Evolutionary conservation across 2,797 vertebrate genomes (phyloP).

Genomic region (Urosaurus nigricauda): DNA sequence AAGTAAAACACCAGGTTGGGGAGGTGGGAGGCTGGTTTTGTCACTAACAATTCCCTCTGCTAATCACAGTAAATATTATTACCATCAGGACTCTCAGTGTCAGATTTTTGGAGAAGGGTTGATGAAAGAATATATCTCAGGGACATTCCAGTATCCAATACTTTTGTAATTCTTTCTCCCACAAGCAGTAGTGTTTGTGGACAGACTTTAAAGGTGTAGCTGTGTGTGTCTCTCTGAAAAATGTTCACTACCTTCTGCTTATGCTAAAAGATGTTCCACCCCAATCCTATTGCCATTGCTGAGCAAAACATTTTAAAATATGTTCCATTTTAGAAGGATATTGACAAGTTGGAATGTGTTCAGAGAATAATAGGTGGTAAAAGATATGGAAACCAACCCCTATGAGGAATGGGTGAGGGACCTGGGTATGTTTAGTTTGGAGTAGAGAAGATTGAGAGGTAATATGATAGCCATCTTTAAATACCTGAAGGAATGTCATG

Average conservation of each 20-base stretch:
- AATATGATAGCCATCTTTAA: too few relatives aligned
- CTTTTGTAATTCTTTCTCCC: not conserved
- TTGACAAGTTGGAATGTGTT: too few relatives aligned
- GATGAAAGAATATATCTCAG: not conserved
- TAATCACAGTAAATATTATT: not conserved
- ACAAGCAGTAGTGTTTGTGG: too few relatives aligned
- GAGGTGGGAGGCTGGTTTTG: not conserved
- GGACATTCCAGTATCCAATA: not conserved
- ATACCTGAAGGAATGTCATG: too few relatives aligned
- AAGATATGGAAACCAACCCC: too few relatives aligned
- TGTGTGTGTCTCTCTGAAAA: not conserved
- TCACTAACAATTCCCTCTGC: not conserved
- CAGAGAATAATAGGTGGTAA: too few relatives aligned
- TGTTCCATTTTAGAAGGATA: too few relatives aligned
- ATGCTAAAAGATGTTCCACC: not conserved
- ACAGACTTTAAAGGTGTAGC: not conserved
- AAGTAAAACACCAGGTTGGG: not conserved
- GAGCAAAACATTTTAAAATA: too few relatives aligned
- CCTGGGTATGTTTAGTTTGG: too few relatives aligned
- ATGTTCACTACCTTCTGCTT: not conserved
- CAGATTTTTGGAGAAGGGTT: too few relatives aligned
- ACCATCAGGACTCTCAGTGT: not conserved
- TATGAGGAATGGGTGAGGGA: too few relatives aligned
- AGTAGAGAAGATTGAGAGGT: too few relatives aligned
- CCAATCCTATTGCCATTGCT: not conserved